Base-by-base conservation (phyloP, 2,888 invertebrate genomes). In the Onthophagus sagittarius region DNA sequence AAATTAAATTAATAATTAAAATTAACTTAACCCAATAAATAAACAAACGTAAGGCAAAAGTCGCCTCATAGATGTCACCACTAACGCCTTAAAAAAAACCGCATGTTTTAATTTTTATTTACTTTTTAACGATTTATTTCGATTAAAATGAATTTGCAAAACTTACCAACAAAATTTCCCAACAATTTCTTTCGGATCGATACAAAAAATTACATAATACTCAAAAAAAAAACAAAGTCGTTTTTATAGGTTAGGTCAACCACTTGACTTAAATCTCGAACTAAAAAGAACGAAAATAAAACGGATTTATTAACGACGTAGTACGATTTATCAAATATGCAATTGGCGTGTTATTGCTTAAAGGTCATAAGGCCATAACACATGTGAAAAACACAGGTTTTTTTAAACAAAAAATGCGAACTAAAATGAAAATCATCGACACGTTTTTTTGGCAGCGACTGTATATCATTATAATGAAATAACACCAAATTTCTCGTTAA, bases 391-490 rank as follows among this genome's bases (percentile, higher is more conserved):
- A 67, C 32, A 67, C 14, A 9, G 5, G 23, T 9, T 64, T 9
- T 14, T 64, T 15, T 23, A 9, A 64, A 23, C n/a, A 33, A 70
- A 70, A 70, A 32, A 32, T 15, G 13, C n/a, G 14, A 70, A 32
- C 71, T 15, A n/a, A 62, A 62, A n/a, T 53, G 15, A 69, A 62
- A 63, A 70, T 31, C 63, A 71, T 69, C 15, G 70, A 31, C 76
- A 76, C 75, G 78, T 77, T 79, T 23, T 23, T 78, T 76, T 77
- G 76, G 76, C 72, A 75, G 72, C 67, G 76, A 77, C 76, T 77
- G 76, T 75, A 75, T 75, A 64, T 72, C 72, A 77, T 77, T 75
- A 73, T 75, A 33, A 15, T 15, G 9, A 15, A 67, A 53, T 53
- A 53, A 53, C 39, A 7, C 39, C 39, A 9, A 15, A 23, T 11